Evolutionary conservation across 2,113 vertebrate genomes (phyloP).

Genomic region (Phasianus colchicus): DNA sequence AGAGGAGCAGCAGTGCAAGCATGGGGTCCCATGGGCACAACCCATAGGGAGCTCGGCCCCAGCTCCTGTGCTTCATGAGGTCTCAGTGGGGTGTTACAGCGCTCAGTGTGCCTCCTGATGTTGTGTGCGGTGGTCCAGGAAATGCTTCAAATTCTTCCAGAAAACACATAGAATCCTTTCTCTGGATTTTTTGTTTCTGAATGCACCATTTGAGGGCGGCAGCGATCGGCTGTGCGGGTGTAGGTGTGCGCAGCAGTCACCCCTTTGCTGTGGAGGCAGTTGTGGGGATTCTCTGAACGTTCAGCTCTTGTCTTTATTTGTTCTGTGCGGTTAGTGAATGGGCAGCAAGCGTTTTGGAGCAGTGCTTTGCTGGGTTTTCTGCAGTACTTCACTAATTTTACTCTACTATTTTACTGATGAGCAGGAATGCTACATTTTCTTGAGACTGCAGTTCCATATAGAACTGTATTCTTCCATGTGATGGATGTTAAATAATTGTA

Average conservation of each 20-base stretch:
- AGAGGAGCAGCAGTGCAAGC: neutral
- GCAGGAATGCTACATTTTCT: constrained; percentile 58
- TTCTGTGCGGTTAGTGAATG: constrained; percentile 28
- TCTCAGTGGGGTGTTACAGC: neutral
- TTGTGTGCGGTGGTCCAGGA: neutral
- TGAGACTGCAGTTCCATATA: neutral
- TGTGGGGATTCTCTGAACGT: neutral
- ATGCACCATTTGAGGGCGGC: neutral
- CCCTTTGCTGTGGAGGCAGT: accelerated
- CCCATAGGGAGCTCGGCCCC: accelerated
- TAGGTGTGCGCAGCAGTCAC: neutral
- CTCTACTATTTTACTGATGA: neutral
- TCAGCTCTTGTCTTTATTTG: constrained; percentile 9
- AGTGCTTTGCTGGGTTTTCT: constrained; percentile 38
- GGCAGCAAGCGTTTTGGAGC: constrained; percentile 35
- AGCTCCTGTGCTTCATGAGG: neutral
- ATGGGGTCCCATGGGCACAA: neutral
- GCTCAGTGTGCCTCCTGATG: neutral
- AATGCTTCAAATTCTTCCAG: constrained; percentile 54
- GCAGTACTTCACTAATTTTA: constrained; percentile 33
- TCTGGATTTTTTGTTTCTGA: neutral
- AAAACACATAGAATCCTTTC: neutral
- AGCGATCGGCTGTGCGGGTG: neutral
- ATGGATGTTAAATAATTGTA: constrained; percentile 64
- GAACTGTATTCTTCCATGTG: constrained; percentile 49